These are phyloP conservation scores for Tricholaema leucomelas DNA, from an alignment of 2,113 vertebrate species.

Conservation along the genomic window DNA sequence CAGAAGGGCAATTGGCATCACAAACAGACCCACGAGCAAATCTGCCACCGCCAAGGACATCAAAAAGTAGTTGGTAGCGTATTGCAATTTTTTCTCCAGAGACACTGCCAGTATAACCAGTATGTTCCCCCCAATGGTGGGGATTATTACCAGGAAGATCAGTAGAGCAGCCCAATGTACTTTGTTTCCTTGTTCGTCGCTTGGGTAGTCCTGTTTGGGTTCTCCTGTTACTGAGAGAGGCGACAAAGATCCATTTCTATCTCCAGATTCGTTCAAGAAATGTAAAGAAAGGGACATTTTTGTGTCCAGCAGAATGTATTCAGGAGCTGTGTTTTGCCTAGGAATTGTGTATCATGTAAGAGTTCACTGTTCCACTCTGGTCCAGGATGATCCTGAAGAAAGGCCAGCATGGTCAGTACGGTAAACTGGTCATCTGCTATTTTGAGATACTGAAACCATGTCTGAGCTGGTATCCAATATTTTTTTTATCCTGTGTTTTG, in stretches of 20 bases:
- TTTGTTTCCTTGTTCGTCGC: slow-evolving; percentile 60
- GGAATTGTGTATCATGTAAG: slow-evolving; percentile 49
- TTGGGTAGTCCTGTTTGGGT: slow-evolving; percentile 46
- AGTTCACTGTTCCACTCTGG: slow-evolving; percentile 63
- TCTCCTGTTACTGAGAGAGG: slow-evolving; percentile 38
- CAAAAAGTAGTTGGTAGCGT: slow-evolving; percentile 97
- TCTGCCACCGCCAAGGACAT: slow-evolving; percentile 95
- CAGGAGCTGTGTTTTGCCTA: slow-evolving; percentile 53
- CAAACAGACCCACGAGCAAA: slow-evolving; percentile 93
- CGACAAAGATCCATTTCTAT: slow-evolving; percentile 26
- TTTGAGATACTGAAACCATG: slow-evolving; percentile 41
- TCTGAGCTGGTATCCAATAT: background rate
- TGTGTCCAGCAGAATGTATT: slow-evolving; percentile 29
- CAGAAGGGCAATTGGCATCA: slow-evolving; percentile 95
- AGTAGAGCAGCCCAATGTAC: slow-evolving; percentile 87
- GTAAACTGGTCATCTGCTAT: slow-evolving; percentile 74
- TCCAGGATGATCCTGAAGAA: slow-evolving; percentile 73
- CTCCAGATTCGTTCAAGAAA: slow-evolving; percentile 45
- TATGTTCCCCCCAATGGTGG: slow-evolving; percentile 95
- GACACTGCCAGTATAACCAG: slow-evolving; percentile 95
- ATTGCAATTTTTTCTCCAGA: slow-evolving; percentile 94
- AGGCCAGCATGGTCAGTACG: slow-evolving; percentile 85
- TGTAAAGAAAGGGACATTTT: slow-evolving; percentile 57
- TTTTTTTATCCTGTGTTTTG: slow-evolving; percentile 19
- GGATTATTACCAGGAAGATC: slow-evolving; percentile 90